Conservation (phyloP, 2,113 vertebrate genomes). For the Fregetta grallaria region DNA sequence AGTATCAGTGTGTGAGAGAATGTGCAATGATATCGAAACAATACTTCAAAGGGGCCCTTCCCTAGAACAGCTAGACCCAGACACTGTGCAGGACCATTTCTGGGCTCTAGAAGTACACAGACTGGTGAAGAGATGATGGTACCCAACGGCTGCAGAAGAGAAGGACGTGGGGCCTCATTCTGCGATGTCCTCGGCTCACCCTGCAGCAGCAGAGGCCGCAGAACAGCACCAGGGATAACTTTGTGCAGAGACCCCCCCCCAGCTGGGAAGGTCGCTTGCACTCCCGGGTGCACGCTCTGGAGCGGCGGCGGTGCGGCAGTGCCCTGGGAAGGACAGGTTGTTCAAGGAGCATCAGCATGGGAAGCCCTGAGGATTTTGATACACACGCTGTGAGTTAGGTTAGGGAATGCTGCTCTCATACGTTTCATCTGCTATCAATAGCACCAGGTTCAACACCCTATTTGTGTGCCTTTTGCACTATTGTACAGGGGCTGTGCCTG, state of each 20-base stretch:
- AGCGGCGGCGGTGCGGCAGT: accelerated
- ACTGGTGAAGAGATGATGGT: accelerated
- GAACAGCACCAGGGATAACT: accelerated
- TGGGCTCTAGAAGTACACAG: not conserved
- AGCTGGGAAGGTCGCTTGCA: not conserved
- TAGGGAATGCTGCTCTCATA: accelerated
- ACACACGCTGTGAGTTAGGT: accelerated
- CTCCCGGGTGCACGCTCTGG: accelerated
- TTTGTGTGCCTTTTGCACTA: not conserved
- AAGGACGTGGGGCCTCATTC: accelerated
- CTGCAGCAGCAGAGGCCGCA: not conserved
- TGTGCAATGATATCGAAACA: accelerated
- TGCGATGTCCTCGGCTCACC: accelerated
- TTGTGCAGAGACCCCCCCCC: no score
- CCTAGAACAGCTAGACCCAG: not conserved
- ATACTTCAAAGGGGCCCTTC: accelerated
- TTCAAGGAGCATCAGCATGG: accelerated
- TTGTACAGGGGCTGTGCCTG: accelerated
- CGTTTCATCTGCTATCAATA: accelerated
- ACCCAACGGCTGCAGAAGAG: not conserved
- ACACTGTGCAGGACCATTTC: accelerated
- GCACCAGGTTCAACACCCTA: no score
- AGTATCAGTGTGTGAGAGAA: accelerated
- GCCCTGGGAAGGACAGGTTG: accelerated
- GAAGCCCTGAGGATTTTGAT: accelerated